phyloP scores from a whole-genome alignment of 2,888 invertebrate species.

The Nebria brevicollis region DNA sequence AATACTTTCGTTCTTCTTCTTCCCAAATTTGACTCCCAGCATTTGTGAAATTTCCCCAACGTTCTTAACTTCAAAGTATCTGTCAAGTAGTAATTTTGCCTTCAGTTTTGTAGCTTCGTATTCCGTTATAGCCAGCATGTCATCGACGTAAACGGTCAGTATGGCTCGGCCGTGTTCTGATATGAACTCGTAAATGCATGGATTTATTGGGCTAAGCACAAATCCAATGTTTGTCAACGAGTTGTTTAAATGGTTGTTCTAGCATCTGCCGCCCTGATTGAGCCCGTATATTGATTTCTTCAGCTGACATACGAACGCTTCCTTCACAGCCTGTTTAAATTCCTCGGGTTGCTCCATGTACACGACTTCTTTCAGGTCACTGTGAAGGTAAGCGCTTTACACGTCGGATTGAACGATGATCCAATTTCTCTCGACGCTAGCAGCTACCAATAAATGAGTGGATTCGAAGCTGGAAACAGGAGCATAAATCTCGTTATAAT shows the following conservation, averaged over 20 bases:
- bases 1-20: too few species aligned
- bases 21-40: too few species aligned
- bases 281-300: slow-evolving; percentile 30
- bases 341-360: slow-evolving; percentile 29
- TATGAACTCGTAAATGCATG: slow-evolving; percentile 24
- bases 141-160: slow-evolving; percentile 17
- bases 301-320: slow-evolving; percentile 25
- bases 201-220: slow-evolving; percentile 17
- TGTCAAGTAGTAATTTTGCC: slow-evolving; percentile 15
- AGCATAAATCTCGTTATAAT: slow-evolving; percentile 33
- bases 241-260: slow-evolving; percentile 32
- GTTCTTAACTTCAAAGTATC: background rate
- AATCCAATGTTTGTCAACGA: slow-evolving; percentile 26
- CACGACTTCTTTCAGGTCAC: slow-evolving; percentile 23
- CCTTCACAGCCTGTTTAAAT: slow-evolving; percentile 23
- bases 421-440: slow-evolving; percentile 23
- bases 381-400: slow-evolving; percentile 26
- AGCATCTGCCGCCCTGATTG: too few species aligned
- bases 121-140: slow-evolving; percentile 25
- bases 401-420: slow-evolving; percentile 28
- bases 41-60: too few species aligned
- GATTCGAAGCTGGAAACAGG: too few species aligned
- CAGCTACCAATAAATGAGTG: slow-evolving; percentile 31
- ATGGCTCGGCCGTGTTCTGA: slow-evolving; percentile 26
- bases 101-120: slow-evolving; percentile 17